Evolutionary conservation across 1,140 invertebrate genomes (phyloP), one percentile per base, ranked within the genome.

Genomic region (Pseudomyrmex sp.): DNA sequence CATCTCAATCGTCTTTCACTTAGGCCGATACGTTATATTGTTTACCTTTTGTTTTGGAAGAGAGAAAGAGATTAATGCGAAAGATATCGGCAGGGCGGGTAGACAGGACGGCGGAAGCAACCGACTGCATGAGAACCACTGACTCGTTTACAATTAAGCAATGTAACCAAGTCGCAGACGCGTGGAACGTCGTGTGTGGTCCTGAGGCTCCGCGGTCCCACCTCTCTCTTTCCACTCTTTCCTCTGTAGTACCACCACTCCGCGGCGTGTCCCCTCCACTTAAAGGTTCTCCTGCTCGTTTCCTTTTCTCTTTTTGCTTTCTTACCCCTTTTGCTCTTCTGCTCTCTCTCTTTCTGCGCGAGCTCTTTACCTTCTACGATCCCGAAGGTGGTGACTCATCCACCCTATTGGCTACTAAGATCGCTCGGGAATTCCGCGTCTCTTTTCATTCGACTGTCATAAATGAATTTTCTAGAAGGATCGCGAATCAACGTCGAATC

Each of bases 151-250:
- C 93, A 94, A 94, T 94, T 94, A 94, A 94, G 93, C 93, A 94
- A 94, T 94, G 93, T 94, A 93, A 94, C 93, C 92, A 91, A 94
- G 93, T 93, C 93, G 92, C 90, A 94, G 93, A 94, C 94, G 93
- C 93, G 93, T 94, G 93, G 94, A 93, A 91, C 93, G 89, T 94
- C 93, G 93, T 94, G 94, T 94, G 93, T 94, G 94, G 93, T 94
- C 94, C 88, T 88, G 87, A 89, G 88, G 82, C 88, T 94, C 91
- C 85, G 35, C 35, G 89, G 89, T 92, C 90, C 91, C 92, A 92
- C 92, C 91, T 93, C 91, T 89, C 89, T 91, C 91, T 91, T 85
- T 88, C 90, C 90, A 77, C 85, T 91, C 89, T 90, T 87, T 92
- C 87, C 75, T 84, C 83, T 85, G 63, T 85, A 88, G 85, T 87